Base-by-base conservation (phyloP, 2,797 vertebrate species). In the Anguilla marmorata region DNA sequence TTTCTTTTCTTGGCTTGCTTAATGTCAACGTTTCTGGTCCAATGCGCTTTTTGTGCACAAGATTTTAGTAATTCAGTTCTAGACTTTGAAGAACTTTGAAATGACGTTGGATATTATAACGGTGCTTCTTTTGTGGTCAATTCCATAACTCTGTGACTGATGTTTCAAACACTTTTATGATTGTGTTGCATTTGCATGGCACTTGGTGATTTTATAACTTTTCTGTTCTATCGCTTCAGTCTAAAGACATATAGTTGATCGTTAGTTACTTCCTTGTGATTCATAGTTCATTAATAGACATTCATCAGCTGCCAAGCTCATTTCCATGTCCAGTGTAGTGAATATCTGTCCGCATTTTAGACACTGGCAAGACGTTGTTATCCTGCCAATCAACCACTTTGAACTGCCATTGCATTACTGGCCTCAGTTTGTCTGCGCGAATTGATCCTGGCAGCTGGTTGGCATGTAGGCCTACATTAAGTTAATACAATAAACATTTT, bases 1-100 rank as follows among this genome's bases (percentile, higher is more conserved):
- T 8, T 66, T 66, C n/a, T 60, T 63, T 33, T 84, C 86, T 41
- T 50, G 16, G 27, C 79, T 87, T 87, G 86, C 63, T 3, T 66
- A 37, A 14, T 5, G 60, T 58, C 41, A 82, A 45, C 41, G 19
- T 84, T 87, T 79, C 63, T 74, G 69, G 69, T 74, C 69, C 24
- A 7, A 66, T 24, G 24, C n/a, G 63, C n/a, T 8, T 27, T 14
- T 16, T 60, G 58, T 21, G 19, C 58, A 60, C 14, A 66, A 74
- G 1, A 30, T 37, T 33, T 11, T 74, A 11, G 27, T 30, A 27
- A 27, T 27, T 37, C 69, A 74, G 69, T 37, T 33, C 27, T 74
- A 74, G 9, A 74, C 9, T 74, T 30, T 2, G 30, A 74, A 2
- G 27, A 66, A 2, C 8, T 2, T 33, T 74, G 69, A 30, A 37